phyloP scores from a whole-genome alignment of 2,888 invertebrate genomes.

The Trissolcus japonicus region DNA sequence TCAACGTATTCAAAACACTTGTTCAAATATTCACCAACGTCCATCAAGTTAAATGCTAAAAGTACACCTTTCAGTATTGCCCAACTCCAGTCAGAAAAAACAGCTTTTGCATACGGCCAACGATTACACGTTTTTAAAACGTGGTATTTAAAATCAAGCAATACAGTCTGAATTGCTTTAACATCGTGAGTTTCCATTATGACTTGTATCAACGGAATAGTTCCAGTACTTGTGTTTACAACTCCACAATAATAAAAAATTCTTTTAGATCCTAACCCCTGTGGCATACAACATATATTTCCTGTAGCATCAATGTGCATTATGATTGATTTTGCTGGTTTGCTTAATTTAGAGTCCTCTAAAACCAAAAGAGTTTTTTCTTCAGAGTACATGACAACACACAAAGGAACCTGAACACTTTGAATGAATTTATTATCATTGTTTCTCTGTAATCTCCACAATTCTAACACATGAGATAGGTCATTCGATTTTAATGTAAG shows the following conservation, averaged over 20 bases:
- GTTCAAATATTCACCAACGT: constrained; percentile 30
- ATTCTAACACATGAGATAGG: constrained; percentile 39
- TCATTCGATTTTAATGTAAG: constrained; percentile 37
- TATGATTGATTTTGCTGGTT: constrained; percentile 17
- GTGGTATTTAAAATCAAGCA: constrained; percentile 40
- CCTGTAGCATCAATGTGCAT: constrained; percentile 45
- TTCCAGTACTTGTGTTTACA: background rate
- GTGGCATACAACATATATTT: constrained; percentile 36
- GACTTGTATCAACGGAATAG: constrained; percentile 29
- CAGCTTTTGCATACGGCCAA: constrained; percentile 41
- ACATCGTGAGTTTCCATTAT: constrained; percentile 45
- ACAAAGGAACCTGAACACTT: constrained; percentile 5
- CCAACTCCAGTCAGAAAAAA: constrained; percentile 49
- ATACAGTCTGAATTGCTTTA: constrained; percentile 27
- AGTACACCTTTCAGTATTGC: constrained; percentile 39
- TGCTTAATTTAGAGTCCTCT: constrained; percentile 10
- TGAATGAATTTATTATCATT: constrained; percentile 13
- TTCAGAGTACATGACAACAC: constrained; percentile 20
- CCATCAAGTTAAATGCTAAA: constrained; percentile 34
- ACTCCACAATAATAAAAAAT: constrained; percentile 46
- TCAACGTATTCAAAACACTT: constrained; percentile 25
- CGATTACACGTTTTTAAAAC: constrained; percentile 6
- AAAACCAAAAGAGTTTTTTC: constrained; percentile 14
- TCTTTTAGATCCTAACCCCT: constrained; percentile 26
- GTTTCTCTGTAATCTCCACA: constrained; percentile 18